Conservation (phyloP, 2,888 invertebrate genomes). For the Lathronympha strigana region DNA sequence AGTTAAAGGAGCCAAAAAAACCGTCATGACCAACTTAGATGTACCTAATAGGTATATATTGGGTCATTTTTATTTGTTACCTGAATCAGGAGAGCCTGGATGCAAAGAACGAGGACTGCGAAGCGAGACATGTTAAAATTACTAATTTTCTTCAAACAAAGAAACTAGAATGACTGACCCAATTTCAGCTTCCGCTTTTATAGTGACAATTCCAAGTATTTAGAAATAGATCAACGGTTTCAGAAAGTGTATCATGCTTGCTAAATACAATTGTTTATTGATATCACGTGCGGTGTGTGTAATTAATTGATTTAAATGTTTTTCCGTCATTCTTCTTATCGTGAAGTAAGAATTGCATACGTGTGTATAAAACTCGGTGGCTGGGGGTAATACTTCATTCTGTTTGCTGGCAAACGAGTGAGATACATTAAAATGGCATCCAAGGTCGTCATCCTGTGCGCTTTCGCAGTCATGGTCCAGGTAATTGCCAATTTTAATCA, state of each 20-base stretch:
- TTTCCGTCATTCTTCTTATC: background rate
- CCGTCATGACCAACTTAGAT: no score
- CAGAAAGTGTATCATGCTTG: background rate
- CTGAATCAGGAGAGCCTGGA: conserved; percentile 31
- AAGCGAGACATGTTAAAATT: conserved; percentile 6
- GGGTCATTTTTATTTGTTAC: background rate
- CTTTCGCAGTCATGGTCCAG: conserved; percentile 40
- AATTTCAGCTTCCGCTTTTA: conserved; percentile 2
- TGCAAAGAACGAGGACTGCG: conserved; percentile 3
- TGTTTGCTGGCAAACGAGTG: background rate
- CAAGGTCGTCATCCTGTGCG: conserved; percentile 40
- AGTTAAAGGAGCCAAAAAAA: no score
- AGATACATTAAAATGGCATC: conserved; percentile 8
- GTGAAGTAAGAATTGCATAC: background rate
- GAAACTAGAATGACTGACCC: background rate
- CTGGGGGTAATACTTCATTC: background rate
- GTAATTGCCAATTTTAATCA: background rate
- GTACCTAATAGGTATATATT: no score
- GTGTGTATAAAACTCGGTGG: conserved; percentile 9
- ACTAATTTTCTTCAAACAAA: background rate
- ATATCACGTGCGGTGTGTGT: background rate
- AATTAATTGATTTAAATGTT: background rate
- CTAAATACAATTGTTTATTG: background rate
- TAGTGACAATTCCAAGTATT: background rate
- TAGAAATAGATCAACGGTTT: conserved; percentile 3